Conservation (phyloP, 2,113 vertebrate genomes). For the Cricetomys ansorgei region DNA sequence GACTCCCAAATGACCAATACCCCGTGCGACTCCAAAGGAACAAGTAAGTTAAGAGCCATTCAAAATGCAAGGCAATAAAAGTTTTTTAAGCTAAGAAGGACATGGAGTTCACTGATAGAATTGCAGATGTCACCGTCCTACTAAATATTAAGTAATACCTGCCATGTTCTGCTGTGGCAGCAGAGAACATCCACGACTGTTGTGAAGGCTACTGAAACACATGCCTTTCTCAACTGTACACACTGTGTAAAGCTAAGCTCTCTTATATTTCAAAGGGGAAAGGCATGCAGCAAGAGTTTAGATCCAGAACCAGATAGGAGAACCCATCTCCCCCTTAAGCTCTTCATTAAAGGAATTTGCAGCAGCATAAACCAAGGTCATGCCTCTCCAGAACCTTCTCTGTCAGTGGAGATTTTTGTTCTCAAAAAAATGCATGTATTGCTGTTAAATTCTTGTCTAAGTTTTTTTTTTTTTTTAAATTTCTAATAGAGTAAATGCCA, state of each 20-base stretch:
- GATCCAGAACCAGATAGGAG: background rate
- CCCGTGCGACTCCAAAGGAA: background rate
- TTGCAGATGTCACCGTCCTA: background rate
- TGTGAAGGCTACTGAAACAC: constrained; percentile 4
- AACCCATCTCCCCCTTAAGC: background rate
- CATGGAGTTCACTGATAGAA: background rate
- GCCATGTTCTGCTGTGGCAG: background rate
- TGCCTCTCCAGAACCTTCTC: background rate
- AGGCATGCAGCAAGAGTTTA: background rate
- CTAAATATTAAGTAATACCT: background rate
- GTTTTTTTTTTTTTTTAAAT: constrained; percentile 22
- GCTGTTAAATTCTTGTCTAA: background rate
- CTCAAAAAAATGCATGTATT: background rate
- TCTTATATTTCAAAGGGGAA: constrained; percentile 44
- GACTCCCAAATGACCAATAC: background rate
- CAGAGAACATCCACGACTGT: constrained; percentile 1
- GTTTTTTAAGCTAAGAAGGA: background rate
- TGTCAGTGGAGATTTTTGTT: background rate
- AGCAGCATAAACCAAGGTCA: background rate
- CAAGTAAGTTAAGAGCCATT: background rate
- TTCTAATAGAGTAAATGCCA: background rate
- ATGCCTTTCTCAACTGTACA: background rate
- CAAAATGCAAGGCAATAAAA: background rate
- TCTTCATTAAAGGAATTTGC: background rate
- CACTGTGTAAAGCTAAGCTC: background rate